Percentiles rank a stretch among this genome's conserved stretches.
Evolutionary conservation across 2,113 vertebrate genomes (phyloP).

Genomic region (Pogona vitticeps): DNA sequence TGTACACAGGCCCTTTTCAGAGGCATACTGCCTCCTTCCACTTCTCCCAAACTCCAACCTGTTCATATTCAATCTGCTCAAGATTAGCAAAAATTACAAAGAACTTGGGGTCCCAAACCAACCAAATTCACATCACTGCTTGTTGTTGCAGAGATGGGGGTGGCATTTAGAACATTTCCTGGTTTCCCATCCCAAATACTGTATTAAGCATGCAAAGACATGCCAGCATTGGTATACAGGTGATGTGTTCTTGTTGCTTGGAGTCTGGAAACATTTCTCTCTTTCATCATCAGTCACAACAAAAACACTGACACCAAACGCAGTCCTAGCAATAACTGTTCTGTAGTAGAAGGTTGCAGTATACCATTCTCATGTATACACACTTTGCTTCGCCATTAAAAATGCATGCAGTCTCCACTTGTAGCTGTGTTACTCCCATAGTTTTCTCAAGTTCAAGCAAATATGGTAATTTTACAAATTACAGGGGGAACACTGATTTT

Average conservation of each 20-base stretch:
- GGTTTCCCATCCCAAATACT: neutral
- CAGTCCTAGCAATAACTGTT: neutral
- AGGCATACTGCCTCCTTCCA: neutral
- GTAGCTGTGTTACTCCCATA: neutral
- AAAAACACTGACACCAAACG: neutral
- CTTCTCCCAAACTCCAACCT: rapidly evolving
- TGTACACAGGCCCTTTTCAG: neutral
- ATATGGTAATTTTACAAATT: too few species aligned
- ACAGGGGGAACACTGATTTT: too few species aligned
- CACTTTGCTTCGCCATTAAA: neutral
- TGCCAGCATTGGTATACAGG: neutral
- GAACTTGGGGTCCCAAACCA: neutral
- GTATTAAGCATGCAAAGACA: neutral
- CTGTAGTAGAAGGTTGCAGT: too few species aligned
- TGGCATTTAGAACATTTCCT: neutral
- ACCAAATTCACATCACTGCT: neutral
- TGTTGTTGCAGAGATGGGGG: neutral
- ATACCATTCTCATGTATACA: too few species aligned
- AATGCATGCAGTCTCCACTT: neutral
- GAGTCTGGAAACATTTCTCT: neutral
- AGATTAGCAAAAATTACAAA: rapidly evolving
- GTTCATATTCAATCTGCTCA: neutral
- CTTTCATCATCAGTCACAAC: neutral
- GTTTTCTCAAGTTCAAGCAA: too few species aligned
- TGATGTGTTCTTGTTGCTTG: neutral